Evolutionary conservation across 2,113 vertebrate species (phyloP), one percentile per base, ranked within the genome.

Genomic region (Seriola aureovittata): DNA sequence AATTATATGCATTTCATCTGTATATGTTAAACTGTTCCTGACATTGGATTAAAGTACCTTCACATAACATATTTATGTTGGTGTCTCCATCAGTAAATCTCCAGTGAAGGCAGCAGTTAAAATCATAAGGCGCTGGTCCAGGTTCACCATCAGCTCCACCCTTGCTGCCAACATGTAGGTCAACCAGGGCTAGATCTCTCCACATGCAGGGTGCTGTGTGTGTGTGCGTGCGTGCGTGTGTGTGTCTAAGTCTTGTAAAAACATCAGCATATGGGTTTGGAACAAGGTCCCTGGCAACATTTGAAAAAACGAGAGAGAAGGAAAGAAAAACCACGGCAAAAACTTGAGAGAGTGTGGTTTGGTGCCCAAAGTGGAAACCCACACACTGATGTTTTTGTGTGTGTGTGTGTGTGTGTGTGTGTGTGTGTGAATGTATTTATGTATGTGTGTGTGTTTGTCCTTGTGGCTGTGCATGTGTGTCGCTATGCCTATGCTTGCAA

Each of bases 311-410:
- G 65, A 83, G 84, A 90, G 71, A 82, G 62, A 88, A 88, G 77
- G 77, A 87, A 85, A 88, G 70, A 86, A 88, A 92, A 92, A 86
- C 75, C 84, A 84, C 25, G 9, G 71, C 81, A 84, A 83, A 73
- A 82, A 84, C 67, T 87, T 86, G 74, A 89, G 87, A 89, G 80
- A 81, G 82, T 78, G 82, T 65, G 90, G 91, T 94, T 90, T 87
- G 81, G 91, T 93, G 89, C 88, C 88, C 84, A 80, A 91, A 90
- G 85, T 87, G 83, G 90, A 94, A 93, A 93, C 89, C 84, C 85
- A 90, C 86, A 89, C 70, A 85, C 71, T 90, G 89, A 80, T 89
- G 90, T 75, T 89, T 82, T 80, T 82, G 85, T 87, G 69, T 75
- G 68, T 81, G 54, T 60, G 23, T 78, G 40, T 25, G 21, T 70